Evolutionary conservation across 1,140 invertebrate genomes (phyloP).

Genomic region (Bombus superbus): DNA sequence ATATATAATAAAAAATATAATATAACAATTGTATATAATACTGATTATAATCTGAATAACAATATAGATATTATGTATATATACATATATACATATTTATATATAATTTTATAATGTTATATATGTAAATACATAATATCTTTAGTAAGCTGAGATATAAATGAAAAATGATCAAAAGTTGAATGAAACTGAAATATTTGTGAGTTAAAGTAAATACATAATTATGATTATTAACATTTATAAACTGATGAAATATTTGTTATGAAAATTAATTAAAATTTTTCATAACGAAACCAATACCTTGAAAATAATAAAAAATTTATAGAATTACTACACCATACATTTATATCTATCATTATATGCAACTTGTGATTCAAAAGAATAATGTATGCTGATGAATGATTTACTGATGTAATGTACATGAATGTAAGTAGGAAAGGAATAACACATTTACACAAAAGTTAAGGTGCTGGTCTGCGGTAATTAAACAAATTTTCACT

Average conservation of each 20-base stretch:
- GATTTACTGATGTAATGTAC: neutral
- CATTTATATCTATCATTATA: neutral
- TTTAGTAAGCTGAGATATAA: neutral
- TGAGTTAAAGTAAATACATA: neutral
- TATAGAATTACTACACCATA: neutral
- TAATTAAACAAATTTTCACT: conserved; percentile 44
- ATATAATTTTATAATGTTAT: neutral
- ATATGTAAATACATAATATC: neutral
- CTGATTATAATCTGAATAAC: neutral
- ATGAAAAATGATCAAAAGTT: neutral
- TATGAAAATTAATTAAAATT: neutral
- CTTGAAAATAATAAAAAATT: conserved; percentile 8
- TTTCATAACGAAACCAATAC: neutral
- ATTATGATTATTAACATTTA: neutral
- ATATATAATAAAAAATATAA: neutral
- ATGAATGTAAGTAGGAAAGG: conserved; percentile 37
- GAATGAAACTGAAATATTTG: neutral
- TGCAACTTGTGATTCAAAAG: neutral
- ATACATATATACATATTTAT: neutral
- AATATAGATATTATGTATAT: neutral
- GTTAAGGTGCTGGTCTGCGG: conserved; percentile 16
- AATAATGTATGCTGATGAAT: conserved; percentile 19
- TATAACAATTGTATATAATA: too few species aligned
- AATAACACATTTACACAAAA: conserved; percentile 14
- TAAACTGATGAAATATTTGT: neutral